phyloP scores from a whole-genome alignment of 2,888 invertebrate species.

The Agonopterix heracliana region DNA sequence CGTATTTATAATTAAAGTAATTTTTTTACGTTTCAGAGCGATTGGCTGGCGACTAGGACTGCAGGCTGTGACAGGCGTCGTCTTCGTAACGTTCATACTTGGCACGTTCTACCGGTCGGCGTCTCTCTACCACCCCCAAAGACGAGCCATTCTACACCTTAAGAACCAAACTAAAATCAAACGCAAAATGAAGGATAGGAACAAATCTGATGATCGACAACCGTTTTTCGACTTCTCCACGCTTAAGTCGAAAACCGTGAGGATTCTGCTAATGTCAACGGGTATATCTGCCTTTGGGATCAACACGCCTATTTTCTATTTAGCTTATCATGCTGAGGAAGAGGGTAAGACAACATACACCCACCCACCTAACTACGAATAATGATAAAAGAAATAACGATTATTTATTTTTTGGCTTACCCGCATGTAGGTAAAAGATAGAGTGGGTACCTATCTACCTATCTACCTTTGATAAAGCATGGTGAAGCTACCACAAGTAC shows the following conservation, averaged over 20 bases:
- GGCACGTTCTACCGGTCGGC: slow-evolving; percentile 93
- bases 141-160: slow-evolving; percentile 90
- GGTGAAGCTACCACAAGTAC: too few relatives aligned
- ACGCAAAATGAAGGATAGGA: slow-evolving; percentile 87
- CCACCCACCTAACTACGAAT: background rate
- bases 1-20: background rate
- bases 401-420: background rate
- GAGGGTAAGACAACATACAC: slow-evolving; percentile 68
- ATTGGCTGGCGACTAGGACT: slow-evolving; percentile 89
- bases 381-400: background rate
- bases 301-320: slow-evolving; percentile 89
- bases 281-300: slow-evolving; percentile 89
- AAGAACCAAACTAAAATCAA: slow-evolving; percentile 87
- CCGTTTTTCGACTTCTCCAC: slow-evolving; percentile 93
- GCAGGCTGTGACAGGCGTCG: slow-evolving; percentile 89
- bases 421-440: too few relatives aligned
- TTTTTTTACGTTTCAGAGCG: slow-evolving; percentile 69
- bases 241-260: slow-evolving; percentile 88
- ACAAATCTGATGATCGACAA: slow-evolving; percentile 84
- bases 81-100: slow-evolving; percentile 88
- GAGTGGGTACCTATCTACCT: too few relatives aligned
- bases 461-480: background rate
- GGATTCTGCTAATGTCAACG: slow-evolving; percentile 87
- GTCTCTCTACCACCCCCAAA: slow-evolving; percentile 90
- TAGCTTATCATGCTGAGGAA: slow-evolving; percentile 87